A percentile compares a stretch with the other conserved stretches of the same genome.
Evolutionary conservation across 2,113 vertebrate species (phyloP).

Genomic region (Cyprinus carpio): DNA sequence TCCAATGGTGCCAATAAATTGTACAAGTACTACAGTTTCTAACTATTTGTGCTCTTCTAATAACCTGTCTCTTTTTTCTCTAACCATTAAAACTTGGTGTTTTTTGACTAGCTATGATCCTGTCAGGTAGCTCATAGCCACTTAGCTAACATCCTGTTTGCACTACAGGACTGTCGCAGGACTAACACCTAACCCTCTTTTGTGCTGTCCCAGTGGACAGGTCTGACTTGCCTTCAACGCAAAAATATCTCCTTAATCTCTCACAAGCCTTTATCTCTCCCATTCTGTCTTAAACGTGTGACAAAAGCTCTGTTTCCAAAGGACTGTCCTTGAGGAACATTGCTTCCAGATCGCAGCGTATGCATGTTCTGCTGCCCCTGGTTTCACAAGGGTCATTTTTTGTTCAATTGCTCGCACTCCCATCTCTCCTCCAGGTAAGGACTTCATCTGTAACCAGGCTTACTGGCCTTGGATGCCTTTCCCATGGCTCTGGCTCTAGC

Average conservation of each 20-base stretch:
- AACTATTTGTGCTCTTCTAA: not conserved
- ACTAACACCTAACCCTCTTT: not conserved
- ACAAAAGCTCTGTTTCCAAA: slow-evolving; percentile 36
- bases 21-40: not conserved
- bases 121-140: not conserved
- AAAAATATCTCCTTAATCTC: not conserved
- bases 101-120: not conserved
- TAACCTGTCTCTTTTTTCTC: not conserved
- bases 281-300: not conserved
- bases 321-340: slow-evolving; percentile 45
- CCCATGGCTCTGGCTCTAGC: slow-evolving; percentile 37
- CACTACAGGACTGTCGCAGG: not conserved
- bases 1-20: not conserved
- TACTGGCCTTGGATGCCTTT: slow-evolving; percentile 11
- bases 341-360: slow-evolving; percentile 33
- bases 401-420: slow-evolving; percentile 69
- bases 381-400: slow-evolving; percentile 57
- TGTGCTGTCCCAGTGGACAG: not conserved
- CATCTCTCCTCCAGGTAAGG: slow-evolving; percentile 17
- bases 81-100: not conserved
- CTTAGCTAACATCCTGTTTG: not conserved
- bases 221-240: not conserved
- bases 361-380: slow-evolving; percentile 44
- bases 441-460: slow-evolving; percentile 52
- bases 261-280: not conserved